Evolutionary conservation across 1,140 invertebrate species (phyloP), one percentile per base, ranked within the genome.

Genomic region (Eupristina koningsbergeri): DNA sequence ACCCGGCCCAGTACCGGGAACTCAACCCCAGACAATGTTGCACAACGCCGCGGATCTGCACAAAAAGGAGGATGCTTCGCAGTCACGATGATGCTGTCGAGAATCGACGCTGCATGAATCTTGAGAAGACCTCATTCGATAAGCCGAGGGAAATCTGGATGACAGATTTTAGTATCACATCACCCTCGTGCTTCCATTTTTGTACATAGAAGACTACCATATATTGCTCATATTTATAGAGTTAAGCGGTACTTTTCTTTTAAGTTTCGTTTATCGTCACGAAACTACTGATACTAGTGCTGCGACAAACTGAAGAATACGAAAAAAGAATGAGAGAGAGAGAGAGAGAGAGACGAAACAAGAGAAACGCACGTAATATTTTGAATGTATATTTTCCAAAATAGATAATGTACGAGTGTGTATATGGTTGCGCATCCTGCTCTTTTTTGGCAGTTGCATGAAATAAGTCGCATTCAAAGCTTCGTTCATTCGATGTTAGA

Each of bases 41-140:
- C 91, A 92, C 78, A 80, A 45, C 84, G 88, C 87, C 41, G 86
- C 88, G 17, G 92, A 93, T 76, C 90, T 93, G 84, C 92, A 93
- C 86, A 93, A 93, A 86, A 93, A 93, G 80, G 93, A 93, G 82
- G 92, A 93, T 76, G 78, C 88, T 5, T 91, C 92, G 39, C 91
- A 89, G 6, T 91, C 92, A 34, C 93, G 92, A 93, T 93, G 93
- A 93, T 93, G 79, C 45, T 67, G 83, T 41, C 39, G 71, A 50
- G 71, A 22, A 19, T n/a, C 47, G 53, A 29, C 34, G 34, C 76
- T 22, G 19, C 11, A 11, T 9, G 58, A 45, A 19, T 1, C 17
- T 45, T 47, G 53, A 58, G n/a, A n/a, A n/a, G 53, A 13, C 53
- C 53, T 22, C 53, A 26, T 58, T 22, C 19, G 71, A 34, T 34